Base-by-base conservation (phyloP, 2,113 vertebrate species). In the Corydoras sp. region DNA sequence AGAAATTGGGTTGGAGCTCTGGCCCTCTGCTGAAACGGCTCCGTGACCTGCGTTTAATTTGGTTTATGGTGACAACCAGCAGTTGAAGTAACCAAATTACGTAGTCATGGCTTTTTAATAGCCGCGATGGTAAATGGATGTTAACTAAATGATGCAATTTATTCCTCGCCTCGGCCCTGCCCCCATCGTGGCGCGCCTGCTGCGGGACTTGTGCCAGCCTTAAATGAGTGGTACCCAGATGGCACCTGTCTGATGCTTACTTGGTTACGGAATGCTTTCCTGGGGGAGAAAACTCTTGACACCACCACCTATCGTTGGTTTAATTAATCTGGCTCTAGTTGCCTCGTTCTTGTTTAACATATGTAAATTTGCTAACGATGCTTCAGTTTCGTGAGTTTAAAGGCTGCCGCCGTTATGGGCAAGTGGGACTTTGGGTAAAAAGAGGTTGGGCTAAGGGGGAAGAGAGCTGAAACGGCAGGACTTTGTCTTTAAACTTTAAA, bases 81-180 rank as follows among this genome's bases (percentile, higher is more conserved):
- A 90, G 89, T 86, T 85, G 87, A 85, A 93, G 92, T 91, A 93
- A 90, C 86, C 89, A 93, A 93, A 93, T 94, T 90, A 93, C 93
- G 92, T 92, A 92, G 92, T 94, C 93, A 92, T 93, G 91, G 91
- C 88, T 93, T 93, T 94, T 96, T 93, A 94, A 94, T 90, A 86
- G 91, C 89, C 89, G 83, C 92, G 89, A 76, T 83, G 90, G 92
- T 90, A 91, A 94, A 92, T 92, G 92, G 90, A 93, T 94, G 93
- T 95, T 94, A 94, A 94, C 91, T 95, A 96, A 97, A 96, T 95
- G 92, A 95, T 95, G 93, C 93, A 94, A 91, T 96, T 95, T 95
- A 96, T 95, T 95, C 91, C 92, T 91, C 90, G 50, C 88, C 90
- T 91, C 88, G 83, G 90, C 89, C 90, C 91, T 89, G 88, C 89